Conservation (phyloP, 1,140 invertebrate genomes). For the Ptiloglossa arizonensis region DNA sequence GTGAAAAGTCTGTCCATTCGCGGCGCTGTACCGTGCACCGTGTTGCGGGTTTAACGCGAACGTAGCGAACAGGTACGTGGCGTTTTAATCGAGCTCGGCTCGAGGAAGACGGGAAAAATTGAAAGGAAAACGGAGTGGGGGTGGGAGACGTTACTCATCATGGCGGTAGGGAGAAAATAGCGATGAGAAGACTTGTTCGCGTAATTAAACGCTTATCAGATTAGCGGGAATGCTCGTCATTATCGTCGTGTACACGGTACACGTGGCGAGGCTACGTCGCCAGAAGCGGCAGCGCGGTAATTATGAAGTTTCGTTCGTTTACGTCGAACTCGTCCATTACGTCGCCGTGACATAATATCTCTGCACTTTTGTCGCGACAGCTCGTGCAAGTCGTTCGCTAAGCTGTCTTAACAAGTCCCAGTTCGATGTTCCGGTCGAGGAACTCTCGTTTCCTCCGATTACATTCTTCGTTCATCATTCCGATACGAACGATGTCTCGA, state of each 20-base stretch:
- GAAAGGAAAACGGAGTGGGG: background rate
- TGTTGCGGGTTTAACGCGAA: no score
- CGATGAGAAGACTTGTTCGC: constrained; percentile 6
- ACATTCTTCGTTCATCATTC: no score
- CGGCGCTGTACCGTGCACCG: no score
- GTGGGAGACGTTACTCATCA: no score
- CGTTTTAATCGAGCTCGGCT: no score
- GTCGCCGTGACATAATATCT: constrained; percentile 69
- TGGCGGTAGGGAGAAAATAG: background rate
- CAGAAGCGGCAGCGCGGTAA: constrained; percentile 61
- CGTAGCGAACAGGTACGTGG: no score
- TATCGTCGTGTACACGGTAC: constrained; percentile 42
- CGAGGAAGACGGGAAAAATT: background rate
- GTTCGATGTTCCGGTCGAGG: no score
- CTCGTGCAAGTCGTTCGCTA: constrained; percentile 6
- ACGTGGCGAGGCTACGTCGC: constrained; percentile 25
- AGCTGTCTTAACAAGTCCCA: background rate
- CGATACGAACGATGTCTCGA: no score
- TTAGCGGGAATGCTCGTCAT: constrained; percentile 61
- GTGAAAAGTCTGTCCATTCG: background rate
- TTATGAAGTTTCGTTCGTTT: constrained; percentile 69
- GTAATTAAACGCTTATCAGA: constrained; percentile 73
- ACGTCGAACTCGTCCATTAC: constrained; percentile 41
- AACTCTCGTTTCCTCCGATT: no score
- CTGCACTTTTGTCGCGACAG: constrained; percentile 59